Evolutionary conservation across 2,888 invertebrate species (phyloP), one percentile per base, ranked within the genome.

Genomic region (Neria commutata): DNA sequence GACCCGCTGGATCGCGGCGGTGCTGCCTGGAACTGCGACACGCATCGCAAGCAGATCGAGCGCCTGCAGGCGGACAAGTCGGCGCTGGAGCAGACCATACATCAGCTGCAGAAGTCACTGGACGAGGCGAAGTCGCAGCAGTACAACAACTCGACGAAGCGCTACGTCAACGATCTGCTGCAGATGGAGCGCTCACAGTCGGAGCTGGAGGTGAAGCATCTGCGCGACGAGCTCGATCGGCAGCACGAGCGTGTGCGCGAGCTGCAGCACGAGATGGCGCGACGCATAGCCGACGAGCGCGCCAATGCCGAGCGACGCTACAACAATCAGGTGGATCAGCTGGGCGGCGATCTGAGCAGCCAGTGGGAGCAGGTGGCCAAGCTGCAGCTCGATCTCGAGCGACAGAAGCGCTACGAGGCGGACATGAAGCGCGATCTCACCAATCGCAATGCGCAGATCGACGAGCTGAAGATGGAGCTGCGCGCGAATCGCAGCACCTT

Each of bases 311-410:
- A 91, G 73, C 84, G 89, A 47, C 85, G 91, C 0, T 91, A 91
- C 78, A 87, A 87, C 61, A 89, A 88, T 63, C 88, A 88, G 72
- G 88, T 91, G 60, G 93, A 94, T 74, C 91, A 92, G 68, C 82
- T 93, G 46, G 90, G 90, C 21, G 87, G 89, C 5, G 93, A 94
- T 70, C 83, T 92, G 23, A 89, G 90, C 0, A 87, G 88, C 1
- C 92, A 93, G 76, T 91, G 92, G 86, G 93, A 94, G 71, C 87
- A 88, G 40, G 88, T 90, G 1, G 87, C 90, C 49, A 91, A 91
- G 71, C 76, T 91, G 24, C 90, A 90, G 82, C 73, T 93, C 73
- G 93, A 93, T 58, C 71, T 92, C 64, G 93, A 94, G 63, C 88
- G 91, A 25, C 91, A 91, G 70, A 86, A 90, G 59, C 86, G 93